These are phyloP conservation scores for Atethmia centrago DNA, from an alignment of 2,888 invertebrate genomes.

Conservation along the genomic window DNA sequence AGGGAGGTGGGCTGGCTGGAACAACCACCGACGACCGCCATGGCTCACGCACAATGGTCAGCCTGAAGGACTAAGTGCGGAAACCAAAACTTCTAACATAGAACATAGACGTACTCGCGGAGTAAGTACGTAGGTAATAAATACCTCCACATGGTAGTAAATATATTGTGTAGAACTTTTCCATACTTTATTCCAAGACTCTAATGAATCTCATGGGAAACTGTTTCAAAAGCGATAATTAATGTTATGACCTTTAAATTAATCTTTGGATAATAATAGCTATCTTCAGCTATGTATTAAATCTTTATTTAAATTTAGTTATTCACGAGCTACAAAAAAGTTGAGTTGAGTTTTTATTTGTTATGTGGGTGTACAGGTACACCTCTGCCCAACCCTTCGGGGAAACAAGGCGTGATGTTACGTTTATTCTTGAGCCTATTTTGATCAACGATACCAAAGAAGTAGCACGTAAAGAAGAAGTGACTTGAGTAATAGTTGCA, in stretches of 20 bases:
- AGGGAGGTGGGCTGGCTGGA: too few species aligned
- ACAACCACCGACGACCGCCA: too few species aligned
- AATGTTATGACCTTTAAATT: conserved; percentile 12
- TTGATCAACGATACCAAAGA: conserved; percentile 12
- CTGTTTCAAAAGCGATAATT: neutral
- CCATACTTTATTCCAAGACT: neutral
- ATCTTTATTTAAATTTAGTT: neutral
- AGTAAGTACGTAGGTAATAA: neutral
- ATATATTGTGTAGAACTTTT: neutral
- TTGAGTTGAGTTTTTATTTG: too few species aligned
- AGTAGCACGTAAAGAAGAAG: conserved; percentile 9
- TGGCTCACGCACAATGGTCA: too few species aligned
- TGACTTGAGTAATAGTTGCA: neutral
- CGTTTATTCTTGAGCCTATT: neutral
- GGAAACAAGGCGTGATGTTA: too few species aligned
- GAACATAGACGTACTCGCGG: neutral
- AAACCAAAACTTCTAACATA: too few species aligned
- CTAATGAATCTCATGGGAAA: neutral
- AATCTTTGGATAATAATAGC: conserved; percentile 13
- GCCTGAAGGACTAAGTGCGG: too few species aligned
- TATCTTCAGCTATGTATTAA: neutral
- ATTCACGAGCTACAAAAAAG: too few species aligned
- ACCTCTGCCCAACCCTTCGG: too few species aligned
- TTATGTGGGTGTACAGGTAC: too few species aligned
- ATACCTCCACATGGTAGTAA: neutral